Percentiles rank a stretch among this genome's conserved stretches.
phyloP scores from a whole-genome alignment of 2,888 invertebrate species.

The Alviniconcha strummeri region DNA sequence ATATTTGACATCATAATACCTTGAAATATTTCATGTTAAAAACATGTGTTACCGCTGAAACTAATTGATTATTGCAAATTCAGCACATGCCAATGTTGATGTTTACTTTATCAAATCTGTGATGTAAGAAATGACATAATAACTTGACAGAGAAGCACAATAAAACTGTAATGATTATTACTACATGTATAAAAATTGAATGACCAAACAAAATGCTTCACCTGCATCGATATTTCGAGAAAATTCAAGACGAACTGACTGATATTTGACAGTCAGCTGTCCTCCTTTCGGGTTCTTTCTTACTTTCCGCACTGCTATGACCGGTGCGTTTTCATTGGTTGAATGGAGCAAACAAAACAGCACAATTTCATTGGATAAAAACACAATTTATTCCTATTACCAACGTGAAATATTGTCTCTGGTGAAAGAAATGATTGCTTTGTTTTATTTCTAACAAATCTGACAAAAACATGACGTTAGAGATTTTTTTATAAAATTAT shows the following conservation, averaged over 20 bases:
- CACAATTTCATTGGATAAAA: not conserved
- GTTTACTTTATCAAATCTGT: conserved; percentile 21
- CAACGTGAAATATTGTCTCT: too few relatives aligned
- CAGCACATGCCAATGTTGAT: conserved; percentile 33
- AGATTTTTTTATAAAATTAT: too few relatives aligned
- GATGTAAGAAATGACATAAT: not conserved
- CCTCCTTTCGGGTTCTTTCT: conserved; percentile 36
- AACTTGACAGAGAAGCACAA: not conserved
- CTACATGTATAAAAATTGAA: not conserved
- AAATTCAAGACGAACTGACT: conserved; percentile 32
- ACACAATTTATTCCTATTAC: not conserved
- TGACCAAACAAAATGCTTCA: not conserved
- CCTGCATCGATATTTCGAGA: conserved; percentile 31
- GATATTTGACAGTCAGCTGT: conserved; percentile 34
- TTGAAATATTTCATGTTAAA: too few relatives aligned
- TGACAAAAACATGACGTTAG: too few relatives aligned
- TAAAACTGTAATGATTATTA: not conserved
- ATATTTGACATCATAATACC: too few relatives aligned
- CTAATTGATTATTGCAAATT: conserved; percentile 24
- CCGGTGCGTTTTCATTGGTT: conserved; percentile 32
- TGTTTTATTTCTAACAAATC: too few relatives aligned
- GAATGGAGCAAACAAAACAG: not conserved
- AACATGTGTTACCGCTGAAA: too few relatives aligned
- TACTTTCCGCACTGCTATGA: conserved; percentile 14
- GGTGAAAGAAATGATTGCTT: too few relatives aligned